Evolutionary conservation across 2,888 invertebrate species (phyloP).

Genomic region (Spialia ferax): DNA sequence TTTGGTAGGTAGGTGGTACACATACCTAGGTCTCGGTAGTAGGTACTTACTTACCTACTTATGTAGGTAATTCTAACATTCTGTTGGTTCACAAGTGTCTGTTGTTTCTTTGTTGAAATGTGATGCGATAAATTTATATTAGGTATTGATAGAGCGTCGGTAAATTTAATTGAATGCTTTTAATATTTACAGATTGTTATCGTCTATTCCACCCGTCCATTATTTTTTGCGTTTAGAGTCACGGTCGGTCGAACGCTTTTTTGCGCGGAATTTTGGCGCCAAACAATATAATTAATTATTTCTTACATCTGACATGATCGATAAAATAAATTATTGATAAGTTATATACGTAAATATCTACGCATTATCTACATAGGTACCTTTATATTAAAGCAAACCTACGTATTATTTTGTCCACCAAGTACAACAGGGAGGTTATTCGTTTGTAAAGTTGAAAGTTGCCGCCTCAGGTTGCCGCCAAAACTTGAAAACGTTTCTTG

Average conservation of each 20-base stretch:
- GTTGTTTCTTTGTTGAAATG: slow-evolving; percentile 29
- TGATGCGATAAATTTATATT: slow-evolving; percentile 34
- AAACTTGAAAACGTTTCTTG: neutral
- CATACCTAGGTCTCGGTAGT: too few relatives aligned
- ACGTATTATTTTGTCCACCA: neutral
- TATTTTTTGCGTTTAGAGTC: slow-evolving; percentile 66
- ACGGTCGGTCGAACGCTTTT: slow-evolving; percentile 80
- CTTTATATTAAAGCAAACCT: too few relatives aligned
- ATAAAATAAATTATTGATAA: slow-evolving; percentile 29
- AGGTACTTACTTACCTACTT: too few relatives aligned
- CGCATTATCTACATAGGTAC: slow-evolving; percentile 16
- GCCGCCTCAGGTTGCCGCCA: too few relatives aligned
- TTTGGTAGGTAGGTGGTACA: too few relatives aligned
- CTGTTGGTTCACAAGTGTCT: too few relatives aligned
- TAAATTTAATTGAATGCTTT: slow-evolving; percentile 36
- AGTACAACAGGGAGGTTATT: neutral
- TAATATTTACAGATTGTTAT: slow-evolving; percentile 37
- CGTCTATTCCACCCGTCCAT: slow-evolving; percentile 37
- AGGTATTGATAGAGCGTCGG: slow-evolving; percentile 34
- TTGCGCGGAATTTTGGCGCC: slow-evolving; percentile 84
- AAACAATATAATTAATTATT: slow-evolving; percentile 44
- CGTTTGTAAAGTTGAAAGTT: neutral
- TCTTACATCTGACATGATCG: slow-evolving; percentile 27
- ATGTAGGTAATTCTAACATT: neutral
- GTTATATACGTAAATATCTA: neutral